Conservation (phyloP, 2,797 vertebrate species). For the Prunella strophiata region DNA sequence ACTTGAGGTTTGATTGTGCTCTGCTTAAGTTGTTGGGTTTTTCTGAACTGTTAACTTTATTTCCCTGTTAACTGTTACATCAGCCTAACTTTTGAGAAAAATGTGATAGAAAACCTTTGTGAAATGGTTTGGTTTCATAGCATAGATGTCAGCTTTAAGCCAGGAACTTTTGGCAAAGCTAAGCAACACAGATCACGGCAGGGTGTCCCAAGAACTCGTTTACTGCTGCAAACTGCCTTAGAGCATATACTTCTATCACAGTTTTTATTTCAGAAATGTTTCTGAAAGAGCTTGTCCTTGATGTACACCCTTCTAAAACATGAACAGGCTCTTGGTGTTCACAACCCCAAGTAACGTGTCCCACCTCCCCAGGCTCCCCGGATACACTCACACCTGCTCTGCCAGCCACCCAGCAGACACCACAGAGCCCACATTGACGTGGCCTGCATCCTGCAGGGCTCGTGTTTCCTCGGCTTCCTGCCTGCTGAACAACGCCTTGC, state of each 20-base stretch:
- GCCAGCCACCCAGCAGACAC: slow-evolving; percentile 76
- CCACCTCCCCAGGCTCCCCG: slow-evolving; percentile 82
- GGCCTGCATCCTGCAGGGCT: slow-evolving; percentile 76
- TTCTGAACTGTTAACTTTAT: not conserved
- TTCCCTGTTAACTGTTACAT: not conserved
- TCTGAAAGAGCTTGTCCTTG: not conserved
- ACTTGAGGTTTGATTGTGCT: not conserved
- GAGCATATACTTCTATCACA: not conserved
- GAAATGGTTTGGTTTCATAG: not conserved
- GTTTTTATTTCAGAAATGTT: not conserved
- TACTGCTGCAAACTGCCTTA: not conserved
- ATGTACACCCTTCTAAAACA: not conserved
- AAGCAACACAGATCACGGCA: not conserved
- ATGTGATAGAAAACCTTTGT: not conserved
- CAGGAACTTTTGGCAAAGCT: not conserved
- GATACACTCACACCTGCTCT: slow-evolving; percentile 77
- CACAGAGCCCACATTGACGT: slow-evolving; percentile 85
- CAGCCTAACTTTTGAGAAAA: not conserved
- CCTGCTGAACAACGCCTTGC: slow-evolving; percentile 82
- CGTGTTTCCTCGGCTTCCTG: slow-evolving; percentile 66
- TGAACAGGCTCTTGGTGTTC: not conserved
- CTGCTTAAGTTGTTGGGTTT: not conserved
- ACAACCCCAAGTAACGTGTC: not conserved
- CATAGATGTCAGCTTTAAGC: not conserved
- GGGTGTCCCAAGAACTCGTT: not conserved